Evolutionary conservation across 1,140 invertebrate genomes (phyloP), one percentile per base, ranked within the genome.

Genomic region (Liolophura sinensis): DNA sequence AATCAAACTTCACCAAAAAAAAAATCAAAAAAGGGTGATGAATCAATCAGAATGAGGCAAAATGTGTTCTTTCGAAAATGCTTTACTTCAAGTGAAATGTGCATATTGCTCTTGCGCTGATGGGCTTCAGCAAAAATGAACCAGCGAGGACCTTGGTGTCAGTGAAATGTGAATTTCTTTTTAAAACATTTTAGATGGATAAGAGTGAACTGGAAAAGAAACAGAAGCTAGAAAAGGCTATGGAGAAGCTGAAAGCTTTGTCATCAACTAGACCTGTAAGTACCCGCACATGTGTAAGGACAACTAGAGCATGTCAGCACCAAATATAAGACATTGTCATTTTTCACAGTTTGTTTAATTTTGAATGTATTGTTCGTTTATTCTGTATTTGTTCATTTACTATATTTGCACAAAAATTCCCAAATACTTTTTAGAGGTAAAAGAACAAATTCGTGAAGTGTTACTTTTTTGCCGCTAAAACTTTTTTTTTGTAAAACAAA

Each of bases 261-360:
- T 52, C 3, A 31, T 56, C 40, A 22, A 46, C 7, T 49, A 65
- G 47, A 22, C 46, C 16, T 22, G 55, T 31, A 22, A 24, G 7
- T n/a, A 18, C 0, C 22, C 46, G 46, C 24, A 24, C 18, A 18
- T 24, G 24, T 47, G 3, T 59, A 18, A 1, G 25, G 6, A 12
- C 14, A 40, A 6, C 47, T 64, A 3, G 25, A 25, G 59, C 11
- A 24, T 52, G 7, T 56, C 22, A n/a, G 16, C 60, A 20, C 46
- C 65, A 7, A 27, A 52, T 1, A 60, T 49, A 22, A 24, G 31
- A 14, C 65, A 61, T 18, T 66, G 31, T 55, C 57, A 69, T 48
- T 47, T 67, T 57, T 27, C 62, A 64, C 68, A 70, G 20, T 50
- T 48, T 25, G 58, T n/a, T 47, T 49, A 9, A 56, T 27, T 49